Base-by-base conservation (phyloP, 2,113 vertebrate genomes). In the Perognathus longimembris region DNA sequence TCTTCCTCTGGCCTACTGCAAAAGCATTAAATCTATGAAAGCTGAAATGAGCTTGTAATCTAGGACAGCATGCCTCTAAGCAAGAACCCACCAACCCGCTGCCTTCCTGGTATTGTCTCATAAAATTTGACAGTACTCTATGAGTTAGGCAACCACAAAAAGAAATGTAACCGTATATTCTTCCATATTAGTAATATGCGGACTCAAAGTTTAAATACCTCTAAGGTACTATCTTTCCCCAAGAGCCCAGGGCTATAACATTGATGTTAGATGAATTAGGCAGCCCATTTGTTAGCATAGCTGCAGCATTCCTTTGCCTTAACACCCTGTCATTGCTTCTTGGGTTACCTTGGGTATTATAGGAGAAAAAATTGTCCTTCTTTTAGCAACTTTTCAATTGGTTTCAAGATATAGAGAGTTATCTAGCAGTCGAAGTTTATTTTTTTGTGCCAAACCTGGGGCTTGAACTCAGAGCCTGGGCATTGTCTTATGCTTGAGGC, bases 151-250 rank as follows among this genome's bases (percentile, higher is more conserved):
- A 85, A 61, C 32, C 75, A 90, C 11, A 22, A 71, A 67, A 82
- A 85, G 45, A 83, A 85, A 82, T 36, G 30, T 87, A 11, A 0
- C 50, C 88, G n/a, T 36, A 75, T 86, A 92, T 76, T 92, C 61
- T 92, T 85, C 57, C 34, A 18, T 66, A 83, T 61, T 38, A 83
- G 75, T 70, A 93, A 90, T 71, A 67, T 36, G 42, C 6, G 40
- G n/a, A 24, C 26, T 89, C 76, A 95, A 83, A 95, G 38, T 76
- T 95, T 83, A 90, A 92, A 83, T 76, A 76, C 10, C 54, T 75
- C 59, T n/a, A 91, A 89, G 38, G 7, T 0, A 67, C 1, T 11
- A 57, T 92, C 76, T 89, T 50, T 67, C 7, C 36, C 22, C 54
- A 86, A 84, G 24, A 94, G 6, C 10, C 28, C 26, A 69, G 42